Base-by-base conservation (phyloP, 2,797 vertebrate genomes). In the Nannoperca australis region DNA sequence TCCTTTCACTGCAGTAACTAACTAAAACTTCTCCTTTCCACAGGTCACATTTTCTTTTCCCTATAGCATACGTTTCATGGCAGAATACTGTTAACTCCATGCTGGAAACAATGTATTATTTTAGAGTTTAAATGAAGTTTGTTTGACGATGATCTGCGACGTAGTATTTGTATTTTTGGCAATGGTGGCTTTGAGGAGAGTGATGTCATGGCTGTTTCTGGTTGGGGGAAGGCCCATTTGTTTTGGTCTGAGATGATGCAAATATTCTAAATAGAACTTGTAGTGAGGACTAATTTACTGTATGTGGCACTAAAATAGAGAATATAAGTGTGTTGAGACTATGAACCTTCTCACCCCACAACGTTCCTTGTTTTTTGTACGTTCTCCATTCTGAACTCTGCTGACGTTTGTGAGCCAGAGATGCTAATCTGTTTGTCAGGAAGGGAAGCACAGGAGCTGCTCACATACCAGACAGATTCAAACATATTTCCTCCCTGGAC, bases 351-450 rank as follows among this genome's bases (percentile, higher is more conserved):
- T 80, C 44, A 72, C 54, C 63, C 22, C n/a, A 5, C 15, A 12
- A 12, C 6, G 5, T 32, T 32, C 1, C 42, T n/a, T 17, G 22
- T 4, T 17, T 34, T 30, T 8, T 14, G 9, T 51, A 20, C 53
- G 27, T 11, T 68, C 40, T 51, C 8, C 50, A 55, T 62, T n/a
- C 58, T 64, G 55, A 53, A 32, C 34, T 51, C 8, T 36, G 51
- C 34, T 32, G 32, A n/a, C 0, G 7, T 77, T 78, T 61, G 27
- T 60, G 70, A 50, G 60, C 36, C 56, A 65, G n/a, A 83, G 81
- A 87, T 84, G 69, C 18, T 68, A 53, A 91, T 90, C 74, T 66
- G 79, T 84, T 82, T 84, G 34, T 59, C 83, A 81, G 86, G 85
- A 89, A 89, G 70, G 65, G 72, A 76, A 63, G 63, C 65, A 72